Base-by-base conservation (phyloP, 2,888 invertebrate species). In the Ametastegia equiseti region DNA sequence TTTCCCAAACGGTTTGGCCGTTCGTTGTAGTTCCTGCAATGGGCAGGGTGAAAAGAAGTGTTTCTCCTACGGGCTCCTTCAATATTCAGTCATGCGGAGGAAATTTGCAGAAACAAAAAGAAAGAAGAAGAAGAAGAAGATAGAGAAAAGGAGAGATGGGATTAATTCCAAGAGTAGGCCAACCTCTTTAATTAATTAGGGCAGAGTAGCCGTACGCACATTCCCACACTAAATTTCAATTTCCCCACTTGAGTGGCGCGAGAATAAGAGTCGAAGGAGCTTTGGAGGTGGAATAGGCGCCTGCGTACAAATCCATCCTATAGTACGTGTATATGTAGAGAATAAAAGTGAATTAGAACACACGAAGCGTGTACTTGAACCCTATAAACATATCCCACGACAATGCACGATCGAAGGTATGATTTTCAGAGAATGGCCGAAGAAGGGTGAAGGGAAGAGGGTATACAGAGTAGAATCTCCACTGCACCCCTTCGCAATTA, bases 121-220 rank as follows among this genome's bases (percentile, higher is more conserved):
- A 23, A 9, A 54, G 19, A 54, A 19, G 54, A 54, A 23, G 23
- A 42, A 9, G 42, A 42, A 42, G 42, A 42, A 42, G 1, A 47
- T 47, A n/a, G 15, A 47, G n/a, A 47, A 47, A 47, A n/a, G 4
- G 47, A 47, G 47, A 13, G 47, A 47, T 67, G 39, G 19, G 1
- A 19, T 2, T 39, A 39, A 39, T 67, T 39, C 65, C 65, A 39
- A 67, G 65, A 67, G 65, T 67, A 67, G 75, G 54, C 45, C 36
- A 75, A 75, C 75, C 33, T 54, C 54, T 50, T 75, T 75, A 75
- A 54, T 75, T 54, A 54, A 75, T 75, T 75, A 75, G 50, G 27
- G 54, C 50, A n/a, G 30, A 54, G 33, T 50, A 11, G 5, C 15
- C 5, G 36, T 36, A 75, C 50, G 54, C 23, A 75, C 19, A 19